Conservation (phyloP, 1,140 invertebrate genomes). For the Scaptomyza graminum region DNA sequence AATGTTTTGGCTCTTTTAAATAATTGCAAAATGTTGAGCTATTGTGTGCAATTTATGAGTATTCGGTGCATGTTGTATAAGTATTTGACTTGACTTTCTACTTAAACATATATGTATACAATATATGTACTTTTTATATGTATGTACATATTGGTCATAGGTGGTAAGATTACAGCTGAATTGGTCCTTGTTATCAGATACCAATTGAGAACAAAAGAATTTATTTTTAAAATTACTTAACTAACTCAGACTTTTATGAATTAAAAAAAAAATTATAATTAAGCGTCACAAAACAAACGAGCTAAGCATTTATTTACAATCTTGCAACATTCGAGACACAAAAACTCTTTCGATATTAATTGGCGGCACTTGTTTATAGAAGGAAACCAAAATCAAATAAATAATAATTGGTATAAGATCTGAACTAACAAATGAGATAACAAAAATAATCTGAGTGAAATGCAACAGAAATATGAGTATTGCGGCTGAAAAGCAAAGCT, state of each 20-base stretch:
- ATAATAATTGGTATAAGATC: not conserved
- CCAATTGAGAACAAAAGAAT: constrained; percentile 3
- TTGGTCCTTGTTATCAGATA: constrained; percentile 10
- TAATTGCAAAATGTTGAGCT: not conserved
- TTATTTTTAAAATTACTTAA: constrained; percentile 8
- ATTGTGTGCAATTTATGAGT: not conserved
- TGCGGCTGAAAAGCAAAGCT: not conserved
- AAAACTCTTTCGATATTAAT: not conserved
- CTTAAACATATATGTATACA: not conserved
- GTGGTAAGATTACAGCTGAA: constrained; percentile 1
- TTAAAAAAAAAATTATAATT: not conserved
- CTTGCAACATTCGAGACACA: not conserved
- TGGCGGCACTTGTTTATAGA: not conserved
- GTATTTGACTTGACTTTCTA: constrained; percentile 7
- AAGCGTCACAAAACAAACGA: not conserved
- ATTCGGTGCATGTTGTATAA: not conserved
- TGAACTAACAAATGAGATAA: constrained; percentile 4
- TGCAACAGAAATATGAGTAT: constrained; percentile 4
- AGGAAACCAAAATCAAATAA: not conserved
- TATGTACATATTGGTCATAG: constrained; percentile 23
- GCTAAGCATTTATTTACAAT: constrained; percentile 12
- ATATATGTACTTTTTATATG: not conserved
- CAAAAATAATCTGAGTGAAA: not conserved
- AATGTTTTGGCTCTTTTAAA: no score
- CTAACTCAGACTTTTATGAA: constrained; percentile 16